Conservation (phyloP, 23 tunicate genomes). For the Aplidium turbinatum region DNA sequence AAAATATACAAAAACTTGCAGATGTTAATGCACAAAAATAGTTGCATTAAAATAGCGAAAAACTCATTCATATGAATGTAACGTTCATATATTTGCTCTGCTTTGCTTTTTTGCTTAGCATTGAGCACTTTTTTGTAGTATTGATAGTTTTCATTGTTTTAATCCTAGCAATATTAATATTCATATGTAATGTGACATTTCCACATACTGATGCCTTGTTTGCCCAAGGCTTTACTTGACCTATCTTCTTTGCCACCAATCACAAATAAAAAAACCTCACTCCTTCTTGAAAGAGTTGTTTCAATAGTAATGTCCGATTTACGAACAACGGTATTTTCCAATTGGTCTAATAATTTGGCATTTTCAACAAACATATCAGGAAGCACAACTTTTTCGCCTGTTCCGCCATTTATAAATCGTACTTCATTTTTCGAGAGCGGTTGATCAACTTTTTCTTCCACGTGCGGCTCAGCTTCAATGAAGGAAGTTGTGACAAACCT, state of each 20-base stretch:
- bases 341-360: not conserved
- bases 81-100: no score
- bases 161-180: no score
- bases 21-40: no score
- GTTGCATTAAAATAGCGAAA: no score
- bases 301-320: not conserved
- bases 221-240: no score
- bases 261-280: conserved; percentile 4
- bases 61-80: no score
- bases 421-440: not conserved
- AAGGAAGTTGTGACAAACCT: conserved; percentile 48
- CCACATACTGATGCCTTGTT: no score
- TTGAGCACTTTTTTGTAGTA: no score
- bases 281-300: not conserved
- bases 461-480: conserved; percentile 13
- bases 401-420: not conserved
- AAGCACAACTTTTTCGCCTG: not conserved
- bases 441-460: not conserved
- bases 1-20: no score
- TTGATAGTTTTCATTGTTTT: no score
- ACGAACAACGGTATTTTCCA: not conserved
- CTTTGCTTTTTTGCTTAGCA: no score
- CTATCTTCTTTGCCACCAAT: conserved; percentile 43
- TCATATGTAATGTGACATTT: no score
- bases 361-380: conserved; percentile 10